Evolutionary conservation across 1,140 invertebrate species (phyloP).

Genomic region (Eumaeus atala): DNA sequence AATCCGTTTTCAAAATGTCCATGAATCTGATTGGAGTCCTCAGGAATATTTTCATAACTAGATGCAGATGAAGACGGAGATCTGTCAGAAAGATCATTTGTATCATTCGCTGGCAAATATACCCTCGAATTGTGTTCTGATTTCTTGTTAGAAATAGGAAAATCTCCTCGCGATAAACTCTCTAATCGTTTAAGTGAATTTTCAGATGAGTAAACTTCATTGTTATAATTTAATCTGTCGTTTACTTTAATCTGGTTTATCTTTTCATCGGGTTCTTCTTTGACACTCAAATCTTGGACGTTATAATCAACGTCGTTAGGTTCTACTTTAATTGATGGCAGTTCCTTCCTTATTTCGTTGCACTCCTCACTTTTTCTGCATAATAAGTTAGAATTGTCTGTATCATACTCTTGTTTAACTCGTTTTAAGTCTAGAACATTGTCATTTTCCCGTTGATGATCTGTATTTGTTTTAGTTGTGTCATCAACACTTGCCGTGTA

Average conservation of each 20-base stretch:
- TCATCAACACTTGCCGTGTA: constrained; percentile 27
- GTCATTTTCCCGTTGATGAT: constrained; percentile 27
- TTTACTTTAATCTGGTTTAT: constrained; percentile 27
- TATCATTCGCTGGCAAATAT: constrained; percentile 54
- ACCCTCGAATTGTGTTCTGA: constrained; percentile 40
- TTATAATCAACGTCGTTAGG: constrained; percentile 34
- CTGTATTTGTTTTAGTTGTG: not conserved
- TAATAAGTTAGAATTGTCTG: constrained; percentile 19
- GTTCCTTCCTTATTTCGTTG: constrained; percentile 42
- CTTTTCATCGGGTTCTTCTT: constrained; percentile 48
- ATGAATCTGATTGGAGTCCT: constrained; percentile 77
- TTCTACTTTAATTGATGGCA: constrained; percentile 43
- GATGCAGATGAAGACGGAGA: constrained; percentile 76
- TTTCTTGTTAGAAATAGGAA: constrained; percentile 74
- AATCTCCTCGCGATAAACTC: constrained; percentile 86
- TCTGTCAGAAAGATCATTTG: constrained; percentile 73
- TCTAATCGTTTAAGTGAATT: constrained; percentile 87
- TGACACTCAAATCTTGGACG: constrained; percentile 49
- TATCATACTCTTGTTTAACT: constrained; percentile 42
- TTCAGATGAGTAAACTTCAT: constrained; percentile 59
- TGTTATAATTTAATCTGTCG: constrained; percentile 22
- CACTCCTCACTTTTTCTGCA: constrained; percentile 27
- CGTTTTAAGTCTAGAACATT: constrained; percentile 54
- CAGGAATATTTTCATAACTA: constrained; percentile 75
- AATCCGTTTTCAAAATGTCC: constrained; percentile 83